Percentiles rank a stretch among this genome's conserved stretches.
Evolutionary conservation across 2,888 invertebrate genomes (phyloP).

Genomic region (Meiosimyza decipiens): DNA sequence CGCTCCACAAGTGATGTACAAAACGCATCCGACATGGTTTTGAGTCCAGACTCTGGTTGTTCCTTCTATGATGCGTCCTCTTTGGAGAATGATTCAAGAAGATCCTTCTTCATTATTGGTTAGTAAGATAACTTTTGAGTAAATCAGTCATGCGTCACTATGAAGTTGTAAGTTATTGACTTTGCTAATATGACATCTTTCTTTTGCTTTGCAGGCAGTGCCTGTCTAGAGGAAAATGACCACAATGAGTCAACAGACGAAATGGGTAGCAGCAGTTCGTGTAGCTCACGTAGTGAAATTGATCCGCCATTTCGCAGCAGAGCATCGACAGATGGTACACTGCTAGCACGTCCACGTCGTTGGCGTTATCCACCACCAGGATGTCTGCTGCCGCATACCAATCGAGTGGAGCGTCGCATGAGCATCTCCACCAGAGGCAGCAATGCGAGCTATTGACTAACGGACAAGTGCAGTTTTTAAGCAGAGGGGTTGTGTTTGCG

Average conservation of each 20-base stretch:
- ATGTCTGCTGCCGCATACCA: conserved; percentile 67
- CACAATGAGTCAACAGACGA: conserved; percentile 72
- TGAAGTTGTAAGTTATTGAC: too few relatives aligned
- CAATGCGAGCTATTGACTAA: conserved; percentile 63
- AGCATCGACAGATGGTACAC: conserved; percentile 79
- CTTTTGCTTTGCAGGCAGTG: conserved; percentile 66
- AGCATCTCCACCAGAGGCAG: conserved; percentile 77
- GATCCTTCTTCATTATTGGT: conserved; percentile 63
- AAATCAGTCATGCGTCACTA: too few relatives aligned
- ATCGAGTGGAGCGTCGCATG: conserved; percentile 75
- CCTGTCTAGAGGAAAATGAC: conserved; percentile 73
- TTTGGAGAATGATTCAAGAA: conserved; percentile 54
- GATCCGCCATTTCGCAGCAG: conserved; percentile 75
- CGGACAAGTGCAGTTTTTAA: conserved; percentile 14
- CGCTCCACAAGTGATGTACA: conserved; percentile 71
- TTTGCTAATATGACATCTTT: not conserved
- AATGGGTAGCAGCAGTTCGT: conserved; percentile 62
- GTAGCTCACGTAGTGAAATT: conserved; percentile 65
- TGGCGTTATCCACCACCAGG: conserved; percentile 71
- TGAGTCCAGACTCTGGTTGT: conserved; percentile 69
- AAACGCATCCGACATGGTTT: conserved; percentile 67
- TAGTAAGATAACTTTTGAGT: conserved; percentile 20
- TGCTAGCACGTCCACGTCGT: conserved; percentile 72
- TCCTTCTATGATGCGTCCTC: conserved; percentile 66
- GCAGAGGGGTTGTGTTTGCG: not conserved